Conservation (phyloP, 2,797 vertebrate genomes). For the Iguana delicatissima region DNA sequence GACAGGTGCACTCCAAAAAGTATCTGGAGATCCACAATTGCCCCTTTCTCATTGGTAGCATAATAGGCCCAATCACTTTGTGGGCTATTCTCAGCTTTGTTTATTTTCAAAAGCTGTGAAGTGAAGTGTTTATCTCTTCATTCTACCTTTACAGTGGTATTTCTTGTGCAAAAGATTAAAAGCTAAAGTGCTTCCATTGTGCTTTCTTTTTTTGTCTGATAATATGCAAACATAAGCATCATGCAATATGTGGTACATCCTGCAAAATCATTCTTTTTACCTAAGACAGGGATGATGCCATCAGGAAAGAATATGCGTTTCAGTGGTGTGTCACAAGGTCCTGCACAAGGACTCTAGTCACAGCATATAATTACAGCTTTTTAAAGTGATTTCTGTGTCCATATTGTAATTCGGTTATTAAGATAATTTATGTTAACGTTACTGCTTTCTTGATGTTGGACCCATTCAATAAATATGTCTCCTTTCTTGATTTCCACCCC, state of each 20-base stretch:
- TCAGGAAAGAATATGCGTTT: not conserved
- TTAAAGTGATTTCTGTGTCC: no score
- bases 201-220: not conserved
- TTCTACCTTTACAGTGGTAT: no score
- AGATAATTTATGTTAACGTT: no score
- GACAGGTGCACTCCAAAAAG: not conserved
- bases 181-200: not conserved
- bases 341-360: no score
- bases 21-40: not conserved
- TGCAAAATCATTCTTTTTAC: no score
- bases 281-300: no score
- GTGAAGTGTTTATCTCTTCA: not conserved
- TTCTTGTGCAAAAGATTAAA: not conserved
- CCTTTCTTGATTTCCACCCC: not conserved
- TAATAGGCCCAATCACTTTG: not conserved
- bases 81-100: not conserved
- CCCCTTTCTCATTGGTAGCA: not conserved
- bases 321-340: not conserved
- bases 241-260: not conserved
- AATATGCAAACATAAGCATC: not conserved
- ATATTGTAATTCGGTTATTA: no score
- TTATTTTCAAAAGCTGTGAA: not conserved
- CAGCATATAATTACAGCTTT: no score
- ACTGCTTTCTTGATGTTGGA: no score
- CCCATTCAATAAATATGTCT: not conserved